phyloP scores from a whole-genome alignment of 2,888 invertebrate genomes.

The Siphlonurus alternatus region DNA sequence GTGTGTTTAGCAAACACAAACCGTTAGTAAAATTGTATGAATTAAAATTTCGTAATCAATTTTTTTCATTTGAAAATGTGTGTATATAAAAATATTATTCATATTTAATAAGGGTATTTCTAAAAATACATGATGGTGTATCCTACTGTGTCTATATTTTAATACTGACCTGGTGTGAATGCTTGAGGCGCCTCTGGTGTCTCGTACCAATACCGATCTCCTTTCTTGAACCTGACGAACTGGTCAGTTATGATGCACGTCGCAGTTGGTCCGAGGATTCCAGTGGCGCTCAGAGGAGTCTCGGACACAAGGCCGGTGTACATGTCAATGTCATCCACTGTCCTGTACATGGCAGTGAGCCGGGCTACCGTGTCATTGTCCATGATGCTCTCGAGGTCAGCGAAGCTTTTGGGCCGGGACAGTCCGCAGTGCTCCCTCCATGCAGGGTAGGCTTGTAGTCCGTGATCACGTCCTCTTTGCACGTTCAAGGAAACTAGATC shows the following conservation, averaged over 20 bases:
- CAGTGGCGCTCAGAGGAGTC: constrained; percentile 42
- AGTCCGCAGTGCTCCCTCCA: constrained; percentile 66
- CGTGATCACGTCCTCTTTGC: constrained; percentile 78
- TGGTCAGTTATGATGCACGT: constrained; percentile 74
- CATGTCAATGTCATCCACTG: constrained; percentile 70
- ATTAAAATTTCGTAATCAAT: too few species aligned
- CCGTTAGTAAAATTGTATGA: too few species aligned
- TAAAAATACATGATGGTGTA: too few species aligned
- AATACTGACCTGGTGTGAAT: constrained; percentile 44
- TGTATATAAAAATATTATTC: too few species aligned
- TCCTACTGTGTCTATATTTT: too few species aligned
- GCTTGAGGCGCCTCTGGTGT: constrained; percentile 41
- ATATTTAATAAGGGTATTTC: too few species aligned
- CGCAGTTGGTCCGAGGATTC: constrained; percentile 69
- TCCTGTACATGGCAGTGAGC: constrained; percentile 46
- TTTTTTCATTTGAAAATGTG: too few species aligned
- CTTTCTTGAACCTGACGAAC: constrained; percentile 60
- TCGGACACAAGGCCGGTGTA: constrained; percentile 81
- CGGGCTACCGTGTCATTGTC: constrained; percentile 43
- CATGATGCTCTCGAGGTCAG: constrained; percentile 43
- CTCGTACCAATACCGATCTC: constrained; percentile 85
- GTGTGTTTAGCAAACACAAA: too few species aligned
- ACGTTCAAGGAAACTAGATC: constrained; percentile 79
- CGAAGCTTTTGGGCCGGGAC: constrained; percentile 39
- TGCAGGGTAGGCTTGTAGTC: constrained; percentile 56